Evolutionary conservation across 2,888 invertebrate genomes (phyloP).

Genomic region (Graphium colonna): DNA sequence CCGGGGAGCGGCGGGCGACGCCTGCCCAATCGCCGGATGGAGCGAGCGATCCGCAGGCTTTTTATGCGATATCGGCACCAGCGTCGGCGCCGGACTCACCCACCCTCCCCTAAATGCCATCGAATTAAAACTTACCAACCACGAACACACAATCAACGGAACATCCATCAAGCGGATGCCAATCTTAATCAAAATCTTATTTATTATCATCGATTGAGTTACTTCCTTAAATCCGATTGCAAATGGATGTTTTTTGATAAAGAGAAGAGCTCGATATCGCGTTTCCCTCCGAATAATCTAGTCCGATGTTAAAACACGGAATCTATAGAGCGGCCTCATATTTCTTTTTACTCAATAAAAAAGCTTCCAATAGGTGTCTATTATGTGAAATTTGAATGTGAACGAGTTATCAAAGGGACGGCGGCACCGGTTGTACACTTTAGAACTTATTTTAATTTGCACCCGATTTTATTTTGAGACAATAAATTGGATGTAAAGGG

Average conservation of each 20-base stretch:
- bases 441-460: constrained; percentile 76
- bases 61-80: constrained; percentile 74
- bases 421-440: constrained; percentile 45
- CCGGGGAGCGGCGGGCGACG: constrained; percentile 81
- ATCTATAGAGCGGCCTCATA: constrained; percentile 17
- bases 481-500: constrained; percentile 76
- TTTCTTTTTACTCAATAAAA: constrained; percentile 24
- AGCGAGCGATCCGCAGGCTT: constrained; percentile 80
- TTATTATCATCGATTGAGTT: constrained; percentile 55
- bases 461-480: constrained; percentile 79
- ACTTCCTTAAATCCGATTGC: constrained; percentile 49
- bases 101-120: constrained; percentile 37
- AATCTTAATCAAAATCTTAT: constrained; percentile 57
- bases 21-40: constrained; percentile 82
- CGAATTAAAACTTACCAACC: constrained; percentile 63
- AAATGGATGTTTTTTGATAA: neutral
- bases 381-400: constrained; percentile 39
- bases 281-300: constrained; percentile 2
- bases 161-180: constrained; percentile 63
- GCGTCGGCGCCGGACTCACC: constrained; percentile 58
- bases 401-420: constrained; percentile 43
- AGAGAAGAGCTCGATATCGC: neutral
- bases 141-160: constrained; percentile 72
- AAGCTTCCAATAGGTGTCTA: constrained; percentile 27
- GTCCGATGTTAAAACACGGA: constrained; percentile 5